Percentiles rank a stretch among this genome's conserved stretches.
These are phyloP conservation scores for Desmophyllum pertusum DNA, from an alignment of 92 coral and sea anemone species.

Conservation along the genomic window DNA sequence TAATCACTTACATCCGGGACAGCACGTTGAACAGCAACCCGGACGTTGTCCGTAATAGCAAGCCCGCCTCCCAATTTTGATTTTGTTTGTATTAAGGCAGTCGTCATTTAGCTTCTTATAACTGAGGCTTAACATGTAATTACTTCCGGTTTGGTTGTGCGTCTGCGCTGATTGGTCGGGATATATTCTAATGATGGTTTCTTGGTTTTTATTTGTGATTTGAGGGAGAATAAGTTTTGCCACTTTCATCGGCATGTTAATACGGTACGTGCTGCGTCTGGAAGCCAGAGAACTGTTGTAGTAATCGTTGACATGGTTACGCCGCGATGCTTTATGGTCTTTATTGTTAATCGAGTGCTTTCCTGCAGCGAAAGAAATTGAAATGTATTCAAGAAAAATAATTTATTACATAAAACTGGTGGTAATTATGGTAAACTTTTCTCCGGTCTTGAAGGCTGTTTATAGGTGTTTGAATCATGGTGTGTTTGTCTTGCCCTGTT, in stretches of 20 bases:
- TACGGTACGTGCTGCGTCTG: constrained; percentile 34
- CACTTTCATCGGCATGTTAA: constrained; percentile 64
- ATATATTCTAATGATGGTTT: constrained; percentile 67
- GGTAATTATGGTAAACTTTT: not conserved
- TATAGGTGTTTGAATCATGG: not conserved
- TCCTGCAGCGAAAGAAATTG: constrained; percentile 10
- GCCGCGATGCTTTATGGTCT: constrained; percentile 25
- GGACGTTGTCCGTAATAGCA: constrained; percentile 40
- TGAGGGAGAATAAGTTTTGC: constrained; percentile 71
- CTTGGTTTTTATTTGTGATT: constrained; percentile 61
- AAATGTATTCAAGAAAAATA: not conserved
- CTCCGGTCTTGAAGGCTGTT: not conserved
- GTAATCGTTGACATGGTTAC: not conserved
- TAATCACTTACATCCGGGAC: constrained; percentile 60
- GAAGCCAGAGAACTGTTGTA: constrained; percentile 18
- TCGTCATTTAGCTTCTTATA: constrained; percentile 49
- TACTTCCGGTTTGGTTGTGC: constrained; percentile 31
- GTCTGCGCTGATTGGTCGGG: constrained; percentile 33
- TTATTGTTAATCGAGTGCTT: not conserved
- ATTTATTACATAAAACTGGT: not conserved
- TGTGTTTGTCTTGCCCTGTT: not conserved
- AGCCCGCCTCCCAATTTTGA: not conserved
- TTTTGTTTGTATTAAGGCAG: not conserved
- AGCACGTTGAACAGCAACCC: constrained; percentile 64
- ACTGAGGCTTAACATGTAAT: constrained; percentile 57